phyloP scores from a whole-genome alignment of 2,888 invertebrate genomes.

The Diaphora mendica region DNA sequence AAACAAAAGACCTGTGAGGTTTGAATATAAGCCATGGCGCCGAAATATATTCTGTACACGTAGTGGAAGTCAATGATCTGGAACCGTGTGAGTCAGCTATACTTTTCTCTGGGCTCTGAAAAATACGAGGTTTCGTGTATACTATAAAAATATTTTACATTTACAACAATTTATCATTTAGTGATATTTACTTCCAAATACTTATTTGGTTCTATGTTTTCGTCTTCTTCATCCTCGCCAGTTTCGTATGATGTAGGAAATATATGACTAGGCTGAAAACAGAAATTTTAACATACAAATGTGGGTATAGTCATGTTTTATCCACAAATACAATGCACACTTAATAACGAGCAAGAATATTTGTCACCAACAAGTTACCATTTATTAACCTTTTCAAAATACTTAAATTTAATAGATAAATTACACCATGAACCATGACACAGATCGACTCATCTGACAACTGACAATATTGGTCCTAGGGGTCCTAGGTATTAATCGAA shows the following conservation, averaged over 20 bases:
- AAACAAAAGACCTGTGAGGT: conserved; percentile 68
- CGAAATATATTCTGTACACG: conserved; percentile 57
- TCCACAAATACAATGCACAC: too few relatives aligned
- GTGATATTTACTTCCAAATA: conserved; percentile 61
- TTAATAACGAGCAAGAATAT: too few relatives aligned
- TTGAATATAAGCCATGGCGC: conserved; percentile 67
- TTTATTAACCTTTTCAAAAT: too few relatives aligned
- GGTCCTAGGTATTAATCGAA: too few relatives aligned
- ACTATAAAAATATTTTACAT: background rate
- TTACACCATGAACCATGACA: too few relatives aligned
- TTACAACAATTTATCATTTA: background rate
- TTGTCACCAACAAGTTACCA: too few relatives aligned
- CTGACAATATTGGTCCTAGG: too few relatives aligned
- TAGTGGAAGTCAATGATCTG: conserved; percentile 70
- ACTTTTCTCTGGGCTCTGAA: conserved; percentile 75
- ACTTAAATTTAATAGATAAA: too few relatives aligned
- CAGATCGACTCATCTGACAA: too few relatives aligned
- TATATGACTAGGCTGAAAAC: conserved; percentile 23
- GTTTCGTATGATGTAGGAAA: conserved; percentile 69
- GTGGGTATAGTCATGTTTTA: too few relatives aligned
- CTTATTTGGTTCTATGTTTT: conserved; percentile 47
- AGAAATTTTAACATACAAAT: background rate
- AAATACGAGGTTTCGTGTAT: background rate
- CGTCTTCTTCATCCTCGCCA: conserved; percentile 68
- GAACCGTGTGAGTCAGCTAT: conserved; percentile 77